Conservation (phyloP, 2,888 invertebrate genomes). For the Trypoxylon attenuatum region DNA sequence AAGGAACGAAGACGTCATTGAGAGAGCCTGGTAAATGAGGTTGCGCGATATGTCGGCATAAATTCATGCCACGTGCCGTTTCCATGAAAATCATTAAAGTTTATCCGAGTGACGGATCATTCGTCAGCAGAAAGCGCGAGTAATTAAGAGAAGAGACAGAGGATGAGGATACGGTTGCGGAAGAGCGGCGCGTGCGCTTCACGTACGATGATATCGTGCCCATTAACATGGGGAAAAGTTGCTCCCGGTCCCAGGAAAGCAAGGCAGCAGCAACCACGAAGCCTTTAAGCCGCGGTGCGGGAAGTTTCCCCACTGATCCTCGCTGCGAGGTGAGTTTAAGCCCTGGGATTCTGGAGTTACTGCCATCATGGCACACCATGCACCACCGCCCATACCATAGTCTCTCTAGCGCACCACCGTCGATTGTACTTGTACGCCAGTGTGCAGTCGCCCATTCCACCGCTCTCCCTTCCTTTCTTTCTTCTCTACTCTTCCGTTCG, state of each 20-base stretch:
- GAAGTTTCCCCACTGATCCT: conserved; percentile 74
- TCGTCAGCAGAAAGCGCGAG: not conserved
- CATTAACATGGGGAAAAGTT: conserved; percentile 73
- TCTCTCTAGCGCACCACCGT: conserved; percentile 40
- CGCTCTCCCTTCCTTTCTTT: conserved; percentile 8
- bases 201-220: conserved; percentile 70
- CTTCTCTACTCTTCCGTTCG: conserved; percentile 12
- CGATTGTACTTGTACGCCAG: conserved; percentile 57
- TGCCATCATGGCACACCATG: conserved; percentile 72
- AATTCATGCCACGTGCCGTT: no score
- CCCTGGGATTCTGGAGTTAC: conserved; percentile 74
- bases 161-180: conserved; percentile 42
- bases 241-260: conserved; percentile 60
- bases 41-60: no score
- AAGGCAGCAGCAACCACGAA: conserved; percentile 72
- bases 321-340: conserved; percentile 68
- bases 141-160: conserved; percentile 5
- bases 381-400: conserved; percentile 66
- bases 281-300: conserved; percentile 73
- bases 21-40: no score
- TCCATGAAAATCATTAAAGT: not conserved
- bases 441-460: conserved; percentile 47
- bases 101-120: not conserved
- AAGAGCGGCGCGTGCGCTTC: conserved; percentile 35
- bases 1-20: no score